Evolutionary conservation across 2,888 invertebrate genomes (phyloP).

Genomic region (Margaritifera margaritifera): DNA sequence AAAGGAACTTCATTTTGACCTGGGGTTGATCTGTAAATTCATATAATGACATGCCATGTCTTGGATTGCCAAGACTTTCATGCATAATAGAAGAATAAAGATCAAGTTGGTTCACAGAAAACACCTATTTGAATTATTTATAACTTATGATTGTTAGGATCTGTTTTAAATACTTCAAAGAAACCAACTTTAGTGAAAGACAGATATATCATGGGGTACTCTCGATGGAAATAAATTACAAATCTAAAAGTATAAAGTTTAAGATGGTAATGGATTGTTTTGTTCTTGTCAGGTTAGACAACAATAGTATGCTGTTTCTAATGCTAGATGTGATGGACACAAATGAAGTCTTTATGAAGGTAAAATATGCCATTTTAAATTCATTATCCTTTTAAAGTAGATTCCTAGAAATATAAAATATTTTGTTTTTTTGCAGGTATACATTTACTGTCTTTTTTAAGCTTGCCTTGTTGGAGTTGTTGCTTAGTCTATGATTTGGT

Average conservation of each 20-base stretch:
- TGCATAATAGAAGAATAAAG: too few relatives aligned
- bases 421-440: too few relatives aligned
- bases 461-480: background rate
- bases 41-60: too few relatives aligned
- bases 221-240: background rate
- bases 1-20: too few relatives aligned
- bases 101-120: too few relatives aligned
- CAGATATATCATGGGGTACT: background rate
- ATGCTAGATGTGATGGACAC: constrained; percentile 69
- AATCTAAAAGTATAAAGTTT: background rate
- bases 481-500: background rate
- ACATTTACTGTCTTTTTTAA: too few relatives aligned
- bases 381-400: background rate
- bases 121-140: too few relatives aligned
- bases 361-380: constrained; percentile 27
- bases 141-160: too few relatives aligned
- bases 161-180: too few relatives aligned
- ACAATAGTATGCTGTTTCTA: constrained; percentile 68
- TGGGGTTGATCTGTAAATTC: too few relatives aligned
- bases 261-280: background rate
- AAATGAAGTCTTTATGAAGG: constrained; percentile 70
- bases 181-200: background rate
- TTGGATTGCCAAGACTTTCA: too few relatives aligned
- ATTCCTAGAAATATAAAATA: background rate
- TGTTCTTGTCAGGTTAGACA: constrained; percentile 60